Evolutionary conservation across 2,797 vertebrate species (phyloP), one percentile per base, ranked within the genome.

Genomic region (Pseudotriccus pelzelni): DNA sequence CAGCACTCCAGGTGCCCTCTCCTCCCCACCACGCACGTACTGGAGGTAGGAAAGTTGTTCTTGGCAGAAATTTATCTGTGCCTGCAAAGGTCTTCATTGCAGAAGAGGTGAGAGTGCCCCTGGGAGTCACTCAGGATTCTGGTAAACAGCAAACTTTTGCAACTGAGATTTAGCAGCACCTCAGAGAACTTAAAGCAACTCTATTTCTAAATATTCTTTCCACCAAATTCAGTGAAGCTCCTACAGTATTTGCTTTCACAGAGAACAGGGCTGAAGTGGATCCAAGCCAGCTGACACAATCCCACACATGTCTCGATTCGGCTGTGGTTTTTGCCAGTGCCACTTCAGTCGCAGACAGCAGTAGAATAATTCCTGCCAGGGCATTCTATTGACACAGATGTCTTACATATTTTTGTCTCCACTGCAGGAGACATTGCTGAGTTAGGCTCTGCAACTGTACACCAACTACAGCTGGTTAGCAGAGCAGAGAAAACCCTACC

Each of bases 41-140:
- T 64, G 69, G 69, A 94, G 69, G 82, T n/a, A 86, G 73, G 53
- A 95, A 94, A 93, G 91, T 94, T 97, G 62, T 90, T 97, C 73
- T 95, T 97, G 95, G 93, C 85, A 95, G 64, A 69, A 84, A 95
- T 93, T 87, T 50, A 90, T 68, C 73, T 91, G 73, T 93, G 87
- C 58, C 76, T 95, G 87, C 25, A 72, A 76, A 89, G 12, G 5
- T 95, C 84, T 92, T 85, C 75, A 69, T 55, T 81, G 76, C 92
- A 90, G 73, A 93, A 84, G 73, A 95, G 92, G 94, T 0, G 79
- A 94, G 84, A 96, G 50, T 62, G 36, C 95, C 85, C 94, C 39
- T 49, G 89, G 94, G 93, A 96, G 66, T 62, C 73, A 66, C 88
- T 83, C 76, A 67, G 70, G 62, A 78, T 93, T 93, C 73, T 73